Evolutionary conservation across 2,113 vertebrate species (phyloP).

Genomic region (Microcebus jonahi): DNA sequence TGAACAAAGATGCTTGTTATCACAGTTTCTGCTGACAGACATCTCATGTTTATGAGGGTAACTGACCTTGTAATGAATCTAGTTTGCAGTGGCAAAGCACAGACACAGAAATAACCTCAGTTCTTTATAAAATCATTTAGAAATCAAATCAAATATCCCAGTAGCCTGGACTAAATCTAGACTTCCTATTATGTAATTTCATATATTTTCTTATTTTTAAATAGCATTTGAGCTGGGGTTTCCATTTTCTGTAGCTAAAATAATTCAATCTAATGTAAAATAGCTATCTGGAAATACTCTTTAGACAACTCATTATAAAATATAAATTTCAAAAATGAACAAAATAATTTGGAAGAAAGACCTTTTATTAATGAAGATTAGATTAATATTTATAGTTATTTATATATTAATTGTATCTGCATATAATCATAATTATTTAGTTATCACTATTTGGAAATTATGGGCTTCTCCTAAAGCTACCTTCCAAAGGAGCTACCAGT

Average conservation of each 20-base stretch:
- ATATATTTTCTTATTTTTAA: slow-evolving; percentile 22
- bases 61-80: not conserved
- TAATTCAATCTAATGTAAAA: not conserved
- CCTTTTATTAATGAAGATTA: not conserved
- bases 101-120: not conserved
- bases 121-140: not conserved
- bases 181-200: not conserved
- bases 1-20: not conserved
- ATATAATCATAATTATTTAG: not conserved
- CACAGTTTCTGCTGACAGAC: not conserved
- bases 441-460: not conserved
- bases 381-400: not conserved
- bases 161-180: not conserved
- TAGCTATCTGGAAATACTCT: not conserved
- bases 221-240: not conserved
- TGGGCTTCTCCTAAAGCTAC: not conserved
- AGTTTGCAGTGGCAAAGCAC: not conserved
- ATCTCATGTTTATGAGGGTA: not conserved
- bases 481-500: not conserved
- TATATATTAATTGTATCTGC: not conserved
- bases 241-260: not conserved
- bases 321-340: not conserved
- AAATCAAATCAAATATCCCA: not conserved
- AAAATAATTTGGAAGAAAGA: not conserved
- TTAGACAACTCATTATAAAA: not conserved